Evolutionary conservation across 2,797 vertebrate genomes (phyloP).

Genomic region (Chloroceryle amazona): DNA sequence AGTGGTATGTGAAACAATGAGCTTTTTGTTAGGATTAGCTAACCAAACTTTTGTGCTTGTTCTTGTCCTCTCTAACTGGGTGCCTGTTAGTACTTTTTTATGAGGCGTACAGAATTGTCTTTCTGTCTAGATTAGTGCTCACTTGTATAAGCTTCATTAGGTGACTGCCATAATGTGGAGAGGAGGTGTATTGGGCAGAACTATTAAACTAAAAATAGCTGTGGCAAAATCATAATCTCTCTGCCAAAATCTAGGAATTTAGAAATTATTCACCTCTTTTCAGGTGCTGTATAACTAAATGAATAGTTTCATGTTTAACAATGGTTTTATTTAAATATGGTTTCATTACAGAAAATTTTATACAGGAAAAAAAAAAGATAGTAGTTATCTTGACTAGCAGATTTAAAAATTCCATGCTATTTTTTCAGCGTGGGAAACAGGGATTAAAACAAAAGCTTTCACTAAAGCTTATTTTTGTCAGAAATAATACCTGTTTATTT

Average conservation of each 20-base stretch:
- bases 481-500: background rate
- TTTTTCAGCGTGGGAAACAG: background rate
- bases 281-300: background rate
- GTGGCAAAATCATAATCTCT: background rate
- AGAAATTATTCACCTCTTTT: background rate
- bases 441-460: background rate
- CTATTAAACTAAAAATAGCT: background rate
- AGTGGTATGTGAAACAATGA: background rate
- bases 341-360: background rate
- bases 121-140: background rate
- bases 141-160: background rate
- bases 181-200: background rate
- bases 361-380: background rate
- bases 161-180: background rate
- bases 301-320: background rate
- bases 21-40: background rate
- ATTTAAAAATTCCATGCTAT: background rate
- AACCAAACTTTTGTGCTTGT: background rate
- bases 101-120: background rate
- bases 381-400: background rate
- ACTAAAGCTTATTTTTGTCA: background rate
- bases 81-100: background rate
- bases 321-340: background rate
- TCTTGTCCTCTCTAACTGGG: background rate
- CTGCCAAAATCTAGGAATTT: background rate